Percentiles rank a stretch among this genome's conserved stretches.
These are phyloP conservation scores for Papilio protenor DNA, from an alignment of 2,888 invertebrate genomes.

Conservation along the genomic window DNA sequence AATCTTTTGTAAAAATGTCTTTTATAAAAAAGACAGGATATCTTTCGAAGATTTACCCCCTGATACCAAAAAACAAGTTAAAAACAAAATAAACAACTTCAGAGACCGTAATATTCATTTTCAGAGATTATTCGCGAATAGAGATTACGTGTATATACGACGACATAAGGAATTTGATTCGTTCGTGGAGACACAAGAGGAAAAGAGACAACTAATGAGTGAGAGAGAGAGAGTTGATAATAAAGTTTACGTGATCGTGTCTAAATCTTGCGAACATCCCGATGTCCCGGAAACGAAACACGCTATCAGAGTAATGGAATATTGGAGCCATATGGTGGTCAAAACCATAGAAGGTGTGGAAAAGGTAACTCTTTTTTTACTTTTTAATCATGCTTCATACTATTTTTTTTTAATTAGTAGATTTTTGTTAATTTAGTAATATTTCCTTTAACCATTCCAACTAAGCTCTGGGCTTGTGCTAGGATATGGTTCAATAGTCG, in stretches of 20 bases:
- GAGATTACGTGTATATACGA: constrained; percentile 93
- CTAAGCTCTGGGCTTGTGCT: too few relatives aligned
- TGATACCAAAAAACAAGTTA: too few relatives aligned
- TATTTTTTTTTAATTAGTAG: too few relatives aligned
- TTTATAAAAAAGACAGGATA: too few relatives aligned
- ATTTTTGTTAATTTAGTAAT: too few relatives aligned
- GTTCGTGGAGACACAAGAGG: constrained; percentile 56
- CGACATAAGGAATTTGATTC: constrained; percentile 81
- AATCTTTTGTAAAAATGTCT: too few relatives aligned
- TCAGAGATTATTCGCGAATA: constrained; percentile 91
- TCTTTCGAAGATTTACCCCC: too few relatives aligned
- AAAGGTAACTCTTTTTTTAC: constrained; percentile 61
- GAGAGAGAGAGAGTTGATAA: constrained; percentile 45
- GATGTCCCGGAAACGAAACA: constrained; percentile 86
- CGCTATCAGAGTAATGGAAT: constrained; percentile 90
- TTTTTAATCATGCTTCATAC: too few relatives aligned
- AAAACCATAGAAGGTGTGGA: constrained; percentile 85
- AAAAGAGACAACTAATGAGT: constrained; percentile 65
- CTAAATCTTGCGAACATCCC: constrained; percentile 88
- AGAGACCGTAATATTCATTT: constrained; percentile 21
- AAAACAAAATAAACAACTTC: too few relatives aligned
- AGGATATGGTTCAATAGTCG: too few relatives aligned
- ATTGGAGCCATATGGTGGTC: constrained; percentile 95
- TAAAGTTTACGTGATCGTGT: constrained; percentile 80
- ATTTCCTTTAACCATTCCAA: too few relatives aligned